These are phyloP conservation scores for Leptarthrus brevirostris DNA, from an alignment of 2,888 invertebrate genomes.

Conservation along the genomic window DNA sequence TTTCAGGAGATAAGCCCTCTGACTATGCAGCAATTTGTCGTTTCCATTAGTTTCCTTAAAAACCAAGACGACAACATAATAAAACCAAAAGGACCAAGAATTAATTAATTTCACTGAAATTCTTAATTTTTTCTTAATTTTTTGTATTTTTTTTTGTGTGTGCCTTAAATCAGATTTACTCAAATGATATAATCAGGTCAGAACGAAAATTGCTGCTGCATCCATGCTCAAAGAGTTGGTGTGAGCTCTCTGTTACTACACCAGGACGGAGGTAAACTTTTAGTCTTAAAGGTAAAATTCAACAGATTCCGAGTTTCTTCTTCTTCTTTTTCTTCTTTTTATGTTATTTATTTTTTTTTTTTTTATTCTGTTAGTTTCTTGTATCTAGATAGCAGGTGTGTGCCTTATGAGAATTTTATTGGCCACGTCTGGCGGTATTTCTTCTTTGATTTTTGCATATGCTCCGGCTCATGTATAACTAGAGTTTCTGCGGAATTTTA, in stretches of 20 bases:
- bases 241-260: not conserved
- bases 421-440: constrained; percentile 5
- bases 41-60: too few species aligned
- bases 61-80: too few species aligned
- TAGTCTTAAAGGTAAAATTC: not conserved
- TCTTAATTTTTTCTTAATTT: too few species aligned
- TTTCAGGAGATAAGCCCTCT: too few species aligned
- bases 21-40: too few species aligned
- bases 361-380: not conserved
- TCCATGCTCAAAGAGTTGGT: not conserved
- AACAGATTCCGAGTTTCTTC: not conserved
- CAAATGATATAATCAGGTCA: not conserved
- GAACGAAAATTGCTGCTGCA: not conserved
- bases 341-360: too few species aligned
- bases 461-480: not conserved
- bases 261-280: not conserved
- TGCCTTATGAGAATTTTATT: constrained; percentile 14
- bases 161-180: not conserved
- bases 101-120: not conserved
- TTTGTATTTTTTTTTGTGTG: not conserved
- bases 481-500: constrained; percentile 8
- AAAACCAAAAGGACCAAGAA: not conserved
- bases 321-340: too few species aligned
- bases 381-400: constrained; percentile 17
- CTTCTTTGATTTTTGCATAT: constrained; percentile 3